phyloP scores from a whole-genome alignment of 1,140 invertebrate species.

The Eufriesea mexicana region DNA sequence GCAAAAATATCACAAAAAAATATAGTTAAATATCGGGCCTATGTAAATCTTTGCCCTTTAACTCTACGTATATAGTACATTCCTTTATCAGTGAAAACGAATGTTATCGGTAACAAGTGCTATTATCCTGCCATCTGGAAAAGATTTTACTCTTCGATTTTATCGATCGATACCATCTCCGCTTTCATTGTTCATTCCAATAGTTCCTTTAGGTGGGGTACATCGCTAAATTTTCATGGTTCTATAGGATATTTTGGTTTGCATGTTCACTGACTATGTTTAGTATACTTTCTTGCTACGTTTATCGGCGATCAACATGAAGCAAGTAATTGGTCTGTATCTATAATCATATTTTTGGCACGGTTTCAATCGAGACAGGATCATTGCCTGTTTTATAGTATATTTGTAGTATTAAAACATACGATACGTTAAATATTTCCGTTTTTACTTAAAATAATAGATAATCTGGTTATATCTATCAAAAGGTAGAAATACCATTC shows the following conservation, averaged over 20 bases:
- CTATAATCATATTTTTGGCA: conserved; percentile 4
- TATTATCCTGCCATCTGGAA: conserved; percentile 50
- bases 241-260: background rate
- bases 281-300: background rate
- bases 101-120: background rate
- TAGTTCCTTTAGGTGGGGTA: background rate
- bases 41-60: background rate
- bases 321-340: background rate
- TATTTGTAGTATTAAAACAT: background rate
- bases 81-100: background rate
- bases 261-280: background rate
- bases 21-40: background rate
- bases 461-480: background rate
- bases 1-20: background rate
- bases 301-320: background rate
- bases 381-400: background rate
- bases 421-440: background rate
- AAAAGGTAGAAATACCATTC: background rate
- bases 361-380: conserved; percentile 9
- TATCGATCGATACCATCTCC: conserved; percentile 35
- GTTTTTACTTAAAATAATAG: background rate
- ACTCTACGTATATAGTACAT: background rate
- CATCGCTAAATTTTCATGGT: background rate
- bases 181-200: background rate
- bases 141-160: background rate